These are phyloP conservation scores for Melipona bicolor DNA, from an alignment of 2,888 invertebrate genomes.

Conservation along the genomic window DNA sequence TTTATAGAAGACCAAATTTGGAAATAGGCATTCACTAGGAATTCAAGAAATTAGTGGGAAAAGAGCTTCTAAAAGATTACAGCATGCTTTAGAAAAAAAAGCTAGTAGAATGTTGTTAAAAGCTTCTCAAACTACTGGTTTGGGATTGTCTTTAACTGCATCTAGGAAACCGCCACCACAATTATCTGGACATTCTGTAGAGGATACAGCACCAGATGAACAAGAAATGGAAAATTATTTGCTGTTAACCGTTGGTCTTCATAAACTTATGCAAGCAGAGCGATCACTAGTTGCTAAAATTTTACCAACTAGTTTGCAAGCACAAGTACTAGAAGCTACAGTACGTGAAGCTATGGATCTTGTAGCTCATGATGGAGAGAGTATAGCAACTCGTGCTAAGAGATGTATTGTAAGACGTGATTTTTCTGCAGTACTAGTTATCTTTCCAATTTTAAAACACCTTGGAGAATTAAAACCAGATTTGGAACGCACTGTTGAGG, in stretches of 20 bases:
- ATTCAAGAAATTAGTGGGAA: slow-evolving; percentile 89
- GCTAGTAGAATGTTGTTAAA: slow-evolving; percentile 91
- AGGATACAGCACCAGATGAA: slow-evolving; percentile 86
- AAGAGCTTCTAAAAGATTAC: slow-evolving; percentile 92
- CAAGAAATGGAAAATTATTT: slow-evolving; percentile 94
- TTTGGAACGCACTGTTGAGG: slow-evolving; percentile 91
- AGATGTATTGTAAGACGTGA: slow-evolving; percentile 91
- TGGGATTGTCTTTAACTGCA: slow-evolving; percentile 88
- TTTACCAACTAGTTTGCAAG: slow-evolving; percentile 92
- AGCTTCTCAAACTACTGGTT: slow-evolving; percentile 93
- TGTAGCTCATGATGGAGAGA: slow-evolving; percentile 94
- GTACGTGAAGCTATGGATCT: slow-evolving; percentile 93
- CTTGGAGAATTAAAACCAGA: slow-evolving; percentile 91
- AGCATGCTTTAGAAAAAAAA: slow-evolving; percentile 89
- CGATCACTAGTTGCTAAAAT: slow-evolving; percentile 93
- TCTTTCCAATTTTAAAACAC: slow-evolving; percentile 93
- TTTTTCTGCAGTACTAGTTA: slow-evolving; percentile 91
- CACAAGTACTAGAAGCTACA: slow-evolving; percentile 93
- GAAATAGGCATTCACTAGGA: slow-evolving; percentile 86
- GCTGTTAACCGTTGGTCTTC: slow-evolving; percentile 92
- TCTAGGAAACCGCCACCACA: slow-evolving; percentile 85
- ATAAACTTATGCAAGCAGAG: slow-evolving; percentile 95
- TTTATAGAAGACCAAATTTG: slow-evolving; percentile 88
- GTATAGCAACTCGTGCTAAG: slow-evolving; percentile 90
- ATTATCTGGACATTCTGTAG: slow-evolving; percentile 76